phyloP scores from a whole-genome alignment of 2,113 vertebrate species.

The Raphicerus campestris region DNA sequence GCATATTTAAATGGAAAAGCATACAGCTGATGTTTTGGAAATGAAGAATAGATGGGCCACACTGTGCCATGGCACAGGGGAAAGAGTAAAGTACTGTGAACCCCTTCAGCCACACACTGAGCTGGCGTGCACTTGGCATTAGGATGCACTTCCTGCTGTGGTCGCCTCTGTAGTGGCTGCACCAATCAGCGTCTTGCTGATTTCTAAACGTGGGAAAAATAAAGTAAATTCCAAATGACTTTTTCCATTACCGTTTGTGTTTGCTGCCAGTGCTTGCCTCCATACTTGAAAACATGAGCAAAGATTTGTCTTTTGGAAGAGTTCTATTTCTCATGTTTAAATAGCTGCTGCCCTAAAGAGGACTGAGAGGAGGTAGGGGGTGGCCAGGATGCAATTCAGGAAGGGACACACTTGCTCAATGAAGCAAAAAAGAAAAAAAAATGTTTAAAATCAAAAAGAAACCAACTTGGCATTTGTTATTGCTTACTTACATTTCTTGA shows the following conservation, averaged over 20 bases:
- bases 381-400: background rate
- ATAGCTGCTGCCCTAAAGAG: conserved; percentile 28
- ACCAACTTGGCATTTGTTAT: background rate
- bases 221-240: conserved; percentile 54
- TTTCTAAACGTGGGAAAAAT: conserved; percentile 33
- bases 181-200: background rate
- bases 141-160: too few relatives aligned
- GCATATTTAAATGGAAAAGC: too few relatives aligned
- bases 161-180: background rate
- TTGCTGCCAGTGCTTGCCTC: conserved; percentile 66
- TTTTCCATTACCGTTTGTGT: conserved; percentile 26
- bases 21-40: too few relatives aligned
- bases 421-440: background rate
- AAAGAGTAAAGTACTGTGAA: too few relatives aligned
- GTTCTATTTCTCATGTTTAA: conserved; percentile 45
- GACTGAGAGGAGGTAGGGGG: background rate
- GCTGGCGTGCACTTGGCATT: too few relatives aligned
- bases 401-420: background rate
- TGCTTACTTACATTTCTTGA: background rate
- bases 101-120: too few relatives aligned
- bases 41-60: too few relatives aligned
- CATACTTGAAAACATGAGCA: conserved; percentile 58
- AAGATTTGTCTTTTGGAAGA: conserved; percentile 53
- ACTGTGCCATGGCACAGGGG: too few relatives aligned
- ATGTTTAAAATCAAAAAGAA: background rate